Percentiles rank a stretch among this genome's conserved stretches.
phyloP scores from a whole-genome alignment of 1,140 invertebrate genomes.

The Trichoplusia ni region DNA sequence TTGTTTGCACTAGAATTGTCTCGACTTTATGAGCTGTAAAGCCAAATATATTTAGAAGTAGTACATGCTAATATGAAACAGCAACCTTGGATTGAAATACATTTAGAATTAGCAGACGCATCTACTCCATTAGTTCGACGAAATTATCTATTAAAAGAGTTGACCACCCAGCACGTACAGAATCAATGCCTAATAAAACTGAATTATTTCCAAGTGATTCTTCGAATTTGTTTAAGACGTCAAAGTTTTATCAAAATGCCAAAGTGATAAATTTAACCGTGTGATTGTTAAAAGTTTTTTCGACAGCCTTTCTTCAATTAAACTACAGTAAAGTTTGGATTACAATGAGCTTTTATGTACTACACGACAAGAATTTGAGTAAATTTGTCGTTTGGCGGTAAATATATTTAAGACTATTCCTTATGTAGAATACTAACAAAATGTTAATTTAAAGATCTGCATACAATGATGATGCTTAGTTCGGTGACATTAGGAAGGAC shows the following conservation, averaged over 20 bases:
- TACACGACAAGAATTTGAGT: constrained; percentile 3
- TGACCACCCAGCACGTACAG: not conserved
- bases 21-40: no score
- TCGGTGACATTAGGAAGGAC: no score
- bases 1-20: no score
- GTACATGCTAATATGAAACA: not conserved
- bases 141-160: not conserved
- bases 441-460: not conserved
- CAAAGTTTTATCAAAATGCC: no score
- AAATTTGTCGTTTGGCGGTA: not conserved
- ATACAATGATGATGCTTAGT: not conserved
- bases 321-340: no score
- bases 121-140: not conserved
- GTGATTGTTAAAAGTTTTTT: no score
- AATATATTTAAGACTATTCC: not conserved
- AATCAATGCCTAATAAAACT: not conserved
- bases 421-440: not conserved
- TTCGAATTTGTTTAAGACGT: not conserved
- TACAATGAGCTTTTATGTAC: not conserved
- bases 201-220: not conserved
- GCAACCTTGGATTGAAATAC: not conserved
- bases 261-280: no score
- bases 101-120: not conserved
- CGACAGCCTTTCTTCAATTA: no score
- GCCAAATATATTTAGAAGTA: no score